Evolutionary conservation across 2,888 invertebrate genomes (phyloP).

Genomic region (Oligia strigilis): DNA sequence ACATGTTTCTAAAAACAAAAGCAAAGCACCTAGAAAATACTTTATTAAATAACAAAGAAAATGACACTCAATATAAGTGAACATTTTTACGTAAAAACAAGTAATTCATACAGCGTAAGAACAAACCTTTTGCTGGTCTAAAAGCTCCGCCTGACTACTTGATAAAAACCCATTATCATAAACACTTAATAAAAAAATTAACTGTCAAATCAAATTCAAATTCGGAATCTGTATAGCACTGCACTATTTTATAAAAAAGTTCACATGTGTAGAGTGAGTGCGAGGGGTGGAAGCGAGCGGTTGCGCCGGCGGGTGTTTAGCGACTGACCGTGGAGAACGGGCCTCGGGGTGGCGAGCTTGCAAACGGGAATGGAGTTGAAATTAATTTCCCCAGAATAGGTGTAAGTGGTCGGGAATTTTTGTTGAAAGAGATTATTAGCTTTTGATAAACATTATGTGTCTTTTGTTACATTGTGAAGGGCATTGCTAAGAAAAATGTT

Average conservation of each 20-base stretch:
- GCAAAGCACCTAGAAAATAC: background rate
- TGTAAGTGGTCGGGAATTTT: constrained; percentile 39
- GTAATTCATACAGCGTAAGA: constrained; percentile 7
- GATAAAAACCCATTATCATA: constrained; percentile 77
- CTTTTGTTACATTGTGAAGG: background rate
- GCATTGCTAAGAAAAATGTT: background rate
- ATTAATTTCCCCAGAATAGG: constrained; percentile 53
- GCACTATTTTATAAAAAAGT: constrained; percentile 83
- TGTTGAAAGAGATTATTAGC: constrained; percentile 34
- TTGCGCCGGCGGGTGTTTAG: constrained; percentile 71
- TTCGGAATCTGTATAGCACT: constrained; percentile 70
- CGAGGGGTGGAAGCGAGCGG: constrained; percentile 70
- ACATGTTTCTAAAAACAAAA: constrained; percentile 14
- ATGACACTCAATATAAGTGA: background rate
- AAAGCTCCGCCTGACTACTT: constrained; percentile 70
- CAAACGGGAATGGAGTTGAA: constrained; percentile 14
- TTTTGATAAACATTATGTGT: background rate
- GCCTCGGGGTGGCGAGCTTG: constrained; percentile 49
- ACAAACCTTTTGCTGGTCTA: constrained; percentile 73
- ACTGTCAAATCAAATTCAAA: constrained; percentile 60
- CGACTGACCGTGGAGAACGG: constrained; percentile 75
- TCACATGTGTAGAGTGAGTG: constrained; percentile 78
- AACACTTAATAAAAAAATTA: constrained; percentile 66
- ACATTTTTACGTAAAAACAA: constrained; percentile 33
- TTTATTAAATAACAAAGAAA: background rate